phyloP scores from a whole-genome alignment of 1,140 invertebrate species.

The Drosophila repleta region DNA sequence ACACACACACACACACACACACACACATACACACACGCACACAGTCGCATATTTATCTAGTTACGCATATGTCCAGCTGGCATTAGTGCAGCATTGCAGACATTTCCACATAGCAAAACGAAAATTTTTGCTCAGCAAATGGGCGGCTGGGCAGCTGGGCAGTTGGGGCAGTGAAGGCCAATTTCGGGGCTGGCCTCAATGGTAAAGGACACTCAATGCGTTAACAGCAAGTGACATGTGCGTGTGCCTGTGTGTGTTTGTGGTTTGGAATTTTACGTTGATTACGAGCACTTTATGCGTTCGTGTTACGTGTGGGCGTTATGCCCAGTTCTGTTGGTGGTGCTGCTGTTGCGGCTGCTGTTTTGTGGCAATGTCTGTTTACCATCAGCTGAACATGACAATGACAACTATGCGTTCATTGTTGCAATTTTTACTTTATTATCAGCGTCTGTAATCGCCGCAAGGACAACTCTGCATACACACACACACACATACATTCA shows the following conservation, averaged over 20 bases:
- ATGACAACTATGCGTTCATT: conserved; percentile 63
- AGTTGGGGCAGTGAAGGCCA: conserved; percentile 12
- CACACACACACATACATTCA: not conserved
- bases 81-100: conserved; percentile 80
- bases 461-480: conserved; percentile 6
- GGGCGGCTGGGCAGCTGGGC: conserved; percentile 6
- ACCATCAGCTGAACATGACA: conserved; percentile 47
- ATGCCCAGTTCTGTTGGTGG: conserved; percentile 5
- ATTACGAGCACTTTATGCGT: conserved; percentile 78
- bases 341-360: not conserved
- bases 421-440: conserved; percentile 74
- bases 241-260: conserved; percentile 31
- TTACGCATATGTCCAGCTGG: conserved; percentile 75
- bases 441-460: conserved; percentile 55
- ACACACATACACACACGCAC: conserved; percentile 4
- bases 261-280: conserved; percentile 73
- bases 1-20: conserved; percentile 12
- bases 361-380: conserved; percentile 21
- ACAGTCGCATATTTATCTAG: conserved; percentile 61
- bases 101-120: conserved; percentile 67
- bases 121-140: conserved; percentile 36
- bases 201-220: conserved; percentile 42
- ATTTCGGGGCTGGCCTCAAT: conserved; percentile 35
- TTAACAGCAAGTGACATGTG: conserved; percentile 38
- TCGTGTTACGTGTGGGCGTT: conserved; percentile 74